These are phyloP conservation scores for Actenoides hombroni DNA, from an alignment of 2,113 vertebrate genomes.

Conservation along the genomic window DNA sequence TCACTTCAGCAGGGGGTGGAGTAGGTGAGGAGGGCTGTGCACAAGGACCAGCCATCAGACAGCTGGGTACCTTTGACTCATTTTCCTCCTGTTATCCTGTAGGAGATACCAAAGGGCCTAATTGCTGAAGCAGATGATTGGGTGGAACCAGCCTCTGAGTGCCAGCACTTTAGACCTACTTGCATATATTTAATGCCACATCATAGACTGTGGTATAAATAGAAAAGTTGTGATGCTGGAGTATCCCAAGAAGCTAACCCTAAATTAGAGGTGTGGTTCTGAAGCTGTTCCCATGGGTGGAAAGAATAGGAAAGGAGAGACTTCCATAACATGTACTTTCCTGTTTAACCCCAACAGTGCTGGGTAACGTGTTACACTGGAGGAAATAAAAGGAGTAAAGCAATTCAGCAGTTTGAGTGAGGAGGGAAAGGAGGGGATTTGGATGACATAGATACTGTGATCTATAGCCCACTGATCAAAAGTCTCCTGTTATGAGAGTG, in stretches of 20 bases:
- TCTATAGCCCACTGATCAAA: background rate
- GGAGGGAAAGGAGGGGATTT: background rate
- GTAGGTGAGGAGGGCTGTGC: fast-evolving
- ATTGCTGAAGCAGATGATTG: background rate
- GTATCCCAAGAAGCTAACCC: background rate
- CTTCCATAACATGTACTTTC: background rate
- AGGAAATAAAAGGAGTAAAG: background rate
- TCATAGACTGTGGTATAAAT: background rate
- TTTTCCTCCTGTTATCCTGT: background rate
- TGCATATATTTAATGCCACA: background rate
- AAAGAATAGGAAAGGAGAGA: background rate
- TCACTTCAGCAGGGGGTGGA: background rate
- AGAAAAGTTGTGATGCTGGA: background rate
- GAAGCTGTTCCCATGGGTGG: background rate
- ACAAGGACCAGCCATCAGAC: background rate
- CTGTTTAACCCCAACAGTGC: background rate
- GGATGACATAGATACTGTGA: background rate
- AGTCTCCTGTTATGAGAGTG: background rate
- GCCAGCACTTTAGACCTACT: background rate
- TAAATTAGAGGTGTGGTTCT: conserved; percentile 20
- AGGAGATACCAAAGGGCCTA: background rate
- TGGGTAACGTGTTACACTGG: background rate
- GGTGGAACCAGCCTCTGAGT: background rate
- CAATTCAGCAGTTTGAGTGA: background rate
- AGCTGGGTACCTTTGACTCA: background rate